phyloP scores from a whole-genome alignment of 2,888 invertebrate genomes.

The Boloria selene region DNA sequence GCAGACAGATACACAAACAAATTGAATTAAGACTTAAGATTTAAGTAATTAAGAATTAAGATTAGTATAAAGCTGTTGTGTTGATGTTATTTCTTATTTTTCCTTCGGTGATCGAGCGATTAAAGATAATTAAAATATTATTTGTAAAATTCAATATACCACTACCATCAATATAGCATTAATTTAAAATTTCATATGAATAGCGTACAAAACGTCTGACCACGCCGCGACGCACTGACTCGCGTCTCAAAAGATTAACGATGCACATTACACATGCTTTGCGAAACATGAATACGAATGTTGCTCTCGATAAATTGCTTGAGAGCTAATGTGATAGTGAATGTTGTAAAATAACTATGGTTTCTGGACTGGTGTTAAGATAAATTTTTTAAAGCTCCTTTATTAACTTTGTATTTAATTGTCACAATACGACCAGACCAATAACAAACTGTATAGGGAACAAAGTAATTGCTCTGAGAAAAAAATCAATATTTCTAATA shows the following conservation, averaged over 20 bases:
- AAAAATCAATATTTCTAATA: too few relatives aligned
- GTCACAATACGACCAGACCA: too few relatives aligned
- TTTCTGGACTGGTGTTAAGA: slow-evolving; percentile 2
- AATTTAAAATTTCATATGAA: slow-evolving; percentile 15
- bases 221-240: slow-evolving; percentile 16
- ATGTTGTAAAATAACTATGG: slow-evolving; percentile 14
- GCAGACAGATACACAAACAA: too few relatives aligned
- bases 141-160: too few relatives aligned
- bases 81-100: too few relatives aligned
- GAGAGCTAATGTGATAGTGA: slow-evolving; percentile 26
- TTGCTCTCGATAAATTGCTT: slow-evolving; percentile 51
- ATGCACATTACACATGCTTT: slow-evolving; percentile 37
- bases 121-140: background rate
- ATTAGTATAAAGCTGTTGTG: too few relatives aligned
- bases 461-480: too few relatives aligned
- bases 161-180: background rate
- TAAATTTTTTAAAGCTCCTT: background rate
- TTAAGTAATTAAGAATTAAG: too few relatives aligned
- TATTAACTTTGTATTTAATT: background rate
- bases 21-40: too few relatives aligned
- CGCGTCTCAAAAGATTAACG: slow-evolving; percentile 46
- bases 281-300: slow-evolving; percentile 48
- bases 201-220: slow-evolving; percentile 21
- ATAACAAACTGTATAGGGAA: too few relatives aligned
- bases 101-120: too few relatives aligned